Evolutionary conservation across 2,113 vertebrate species (phyloP).

Genomic region (Capreolus pygargus): DNA sequence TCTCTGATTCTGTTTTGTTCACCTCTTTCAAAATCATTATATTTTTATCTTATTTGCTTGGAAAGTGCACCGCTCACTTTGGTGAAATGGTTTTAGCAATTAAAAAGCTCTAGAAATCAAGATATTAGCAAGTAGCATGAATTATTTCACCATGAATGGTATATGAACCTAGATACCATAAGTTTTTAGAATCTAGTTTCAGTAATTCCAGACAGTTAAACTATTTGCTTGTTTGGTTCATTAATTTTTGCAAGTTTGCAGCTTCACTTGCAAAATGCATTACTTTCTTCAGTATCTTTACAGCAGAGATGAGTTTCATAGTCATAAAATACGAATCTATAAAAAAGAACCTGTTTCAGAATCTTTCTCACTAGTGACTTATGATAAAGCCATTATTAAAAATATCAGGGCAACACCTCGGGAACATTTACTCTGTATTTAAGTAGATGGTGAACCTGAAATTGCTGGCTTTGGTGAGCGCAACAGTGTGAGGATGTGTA

Average conservation of each 20-base stretch:
- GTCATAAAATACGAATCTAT: neutral
- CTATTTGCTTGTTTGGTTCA: neutral
- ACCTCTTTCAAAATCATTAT: neutral
- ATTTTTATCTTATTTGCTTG: neutral
- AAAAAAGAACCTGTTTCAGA: neutral
- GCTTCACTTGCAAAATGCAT: neutral
- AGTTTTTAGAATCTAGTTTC: neutral
- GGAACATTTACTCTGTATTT: neutral
- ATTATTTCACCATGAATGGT: neutral
- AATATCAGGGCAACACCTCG: neutral
- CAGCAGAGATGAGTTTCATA: neutral
- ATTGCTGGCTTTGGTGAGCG: neutral
- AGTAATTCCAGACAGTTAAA: neutral
- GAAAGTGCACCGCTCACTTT: neutral
- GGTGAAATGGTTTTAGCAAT: neutral
- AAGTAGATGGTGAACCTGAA: neutral
- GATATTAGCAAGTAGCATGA: neutral
- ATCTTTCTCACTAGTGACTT: neutral
- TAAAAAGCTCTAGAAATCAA: neutral
- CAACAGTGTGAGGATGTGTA: neutral
- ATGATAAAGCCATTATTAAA: neutral
- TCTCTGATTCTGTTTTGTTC: neutral
- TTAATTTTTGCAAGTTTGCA: neutral
- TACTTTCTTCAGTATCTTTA: neutral
- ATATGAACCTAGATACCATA: neutral